A percentile compares a stretch with the other conserved stretches of the same genome.
These are phyloP conservation scores for Chymomyza amoena DNA, from an alignment of 2,888 invertebrate genomes.

Conservation along the genomic window DNA sequence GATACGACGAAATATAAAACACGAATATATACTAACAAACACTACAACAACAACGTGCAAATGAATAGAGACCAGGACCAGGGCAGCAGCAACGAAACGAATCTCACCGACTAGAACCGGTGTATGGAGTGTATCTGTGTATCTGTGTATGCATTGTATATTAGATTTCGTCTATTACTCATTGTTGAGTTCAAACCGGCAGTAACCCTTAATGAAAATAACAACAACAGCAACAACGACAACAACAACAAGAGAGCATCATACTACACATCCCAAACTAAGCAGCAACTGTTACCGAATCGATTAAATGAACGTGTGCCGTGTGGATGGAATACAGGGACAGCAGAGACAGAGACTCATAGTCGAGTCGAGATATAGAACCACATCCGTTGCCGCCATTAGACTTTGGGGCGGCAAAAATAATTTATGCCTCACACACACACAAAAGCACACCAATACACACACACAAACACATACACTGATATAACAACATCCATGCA, in stretches of 20 bases:
- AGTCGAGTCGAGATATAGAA: constrained; percentile 10
- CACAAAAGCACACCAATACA: not conserved
- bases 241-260: constrained; percentile 8
- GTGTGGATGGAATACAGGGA: not conserved
- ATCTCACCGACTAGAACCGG: constrained; percentile 15
- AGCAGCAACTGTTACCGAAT: constrained; percentile 64
- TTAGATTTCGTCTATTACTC: constrained; percentile 39
- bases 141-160: not conserved
- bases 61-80: constrained; percentile 4
- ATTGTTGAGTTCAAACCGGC: constrained; percentile 66
- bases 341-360: constrained; percentile 5
- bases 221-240: constrained; percentile 34
- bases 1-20: not conserved
- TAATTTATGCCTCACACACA: constrained; percentile 59
- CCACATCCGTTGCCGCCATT: constrained; percentile 68
- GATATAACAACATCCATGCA: not conserved
- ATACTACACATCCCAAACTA: not conserved
- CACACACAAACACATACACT: not conserved
- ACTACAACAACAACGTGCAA: constrained; percentile 17
- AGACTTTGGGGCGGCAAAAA: constrained; percentile 53
- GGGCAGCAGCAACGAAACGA: constrained; percentile 38
- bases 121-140: not conserved
- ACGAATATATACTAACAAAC: not conserved
- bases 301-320: constrained; percentile 64
- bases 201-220: constrained; percentile 72